Evolutionary conservation across 2,113 vertebrate genomes (phyloP).

Genomic region (Propithecus coquereli): DNA sequence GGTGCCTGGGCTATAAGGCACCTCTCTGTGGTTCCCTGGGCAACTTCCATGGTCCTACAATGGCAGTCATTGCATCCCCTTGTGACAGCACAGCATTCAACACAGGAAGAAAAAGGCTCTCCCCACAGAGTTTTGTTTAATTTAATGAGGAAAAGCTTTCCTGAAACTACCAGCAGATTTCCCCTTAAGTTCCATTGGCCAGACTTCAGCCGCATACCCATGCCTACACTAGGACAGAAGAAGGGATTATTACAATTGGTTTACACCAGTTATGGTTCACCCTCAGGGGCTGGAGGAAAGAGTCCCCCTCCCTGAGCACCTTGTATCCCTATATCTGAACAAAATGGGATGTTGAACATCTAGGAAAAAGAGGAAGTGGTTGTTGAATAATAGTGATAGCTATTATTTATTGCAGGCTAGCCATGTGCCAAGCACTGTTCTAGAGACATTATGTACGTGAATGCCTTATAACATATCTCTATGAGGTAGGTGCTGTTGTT

Average conservation of each 20-base stretch:
- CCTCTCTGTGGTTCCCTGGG: background rate
- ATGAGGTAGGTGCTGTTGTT: background rate
- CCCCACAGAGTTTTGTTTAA: background rate
- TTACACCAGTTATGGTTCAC: background rate
- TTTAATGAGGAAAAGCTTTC: background rate
- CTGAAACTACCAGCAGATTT: background rate
- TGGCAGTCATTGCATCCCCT: background rate
- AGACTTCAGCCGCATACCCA: background rate
- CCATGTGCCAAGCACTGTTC: background rate
- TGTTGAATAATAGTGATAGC: background rate
- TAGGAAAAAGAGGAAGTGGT: background rate
- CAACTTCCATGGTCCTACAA: background rate
- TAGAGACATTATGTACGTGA: accelerated
- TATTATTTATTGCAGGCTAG: background rate
- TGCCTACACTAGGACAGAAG: background rate
- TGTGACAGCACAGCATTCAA: background rate
- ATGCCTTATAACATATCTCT: background rate
- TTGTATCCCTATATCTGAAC: background rate
- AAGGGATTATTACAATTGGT: background rate
- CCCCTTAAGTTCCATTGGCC: background rate
- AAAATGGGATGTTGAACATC: background rate
- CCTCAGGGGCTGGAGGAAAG: background rate
- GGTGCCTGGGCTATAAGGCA: background rate
- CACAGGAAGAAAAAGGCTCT: background rate
- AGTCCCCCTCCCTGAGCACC: background rate